Evolutionary conservation across 2,113 vertebrate genomes (phyloP).

Genomic region (Gorilla gorilla): DNA sequence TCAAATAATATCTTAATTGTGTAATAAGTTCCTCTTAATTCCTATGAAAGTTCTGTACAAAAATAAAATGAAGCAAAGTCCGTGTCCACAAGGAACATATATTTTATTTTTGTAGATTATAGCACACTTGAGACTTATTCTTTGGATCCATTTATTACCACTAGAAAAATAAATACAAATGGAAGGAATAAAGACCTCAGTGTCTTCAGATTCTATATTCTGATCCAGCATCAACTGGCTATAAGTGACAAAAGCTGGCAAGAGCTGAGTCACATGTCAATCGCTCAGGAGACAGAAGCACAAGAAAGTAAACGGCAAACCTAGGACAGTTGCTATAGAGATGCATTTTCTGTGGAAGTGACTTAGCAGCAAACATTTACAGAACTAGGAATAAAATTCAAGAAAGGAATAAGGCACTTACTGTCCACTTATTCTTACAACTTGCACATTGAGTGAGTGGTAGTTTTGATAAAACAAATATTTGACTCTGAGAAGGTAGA

Average conservation of each 20-base stretch:
- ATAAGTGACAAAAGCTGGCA: not conserved
- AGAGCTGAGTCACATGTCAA: not conserved
- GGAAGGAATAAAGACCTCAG: not conserved
- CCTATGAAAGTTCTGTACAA: not conserved
- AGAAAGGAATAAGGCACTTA: not conserved
- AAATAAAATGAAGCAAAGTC: not conserved
- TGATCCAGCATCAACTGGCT: not conserved
- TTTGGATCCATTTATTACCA: not conserved
- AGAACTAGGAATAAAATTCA: not conserved
- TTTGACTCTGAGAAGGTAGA: not conserved
- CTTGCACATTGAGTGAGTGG: not conserved
- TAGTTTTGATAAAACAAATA: not conserved
- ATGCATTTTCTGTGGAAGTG: not conserved
- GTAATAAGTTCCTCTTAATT: not conserved
- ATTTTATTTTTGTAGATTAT: conserved; percentile 1
- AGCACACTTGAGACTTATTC: not conserved
- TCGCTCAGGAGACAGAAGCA: not conserved
- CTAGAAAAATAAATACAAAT: not conserved
- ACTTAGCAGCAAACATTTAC: not conserved
- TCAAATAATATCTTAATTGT: not conserved
- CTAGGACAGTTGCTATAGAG: not conserved
- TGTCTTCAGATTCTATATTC: not conserved
- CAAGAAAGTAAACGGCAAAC: not conserved
- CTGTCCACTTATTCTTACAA: not conserved
- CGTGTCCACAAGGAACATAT: not conserved